A percentile compares a stretch with the other conserved stretches of the same genome.
Conservation (phyloP, 1,140 invertebrate genomes). For the Conopomorpha cramerella region DNA sequence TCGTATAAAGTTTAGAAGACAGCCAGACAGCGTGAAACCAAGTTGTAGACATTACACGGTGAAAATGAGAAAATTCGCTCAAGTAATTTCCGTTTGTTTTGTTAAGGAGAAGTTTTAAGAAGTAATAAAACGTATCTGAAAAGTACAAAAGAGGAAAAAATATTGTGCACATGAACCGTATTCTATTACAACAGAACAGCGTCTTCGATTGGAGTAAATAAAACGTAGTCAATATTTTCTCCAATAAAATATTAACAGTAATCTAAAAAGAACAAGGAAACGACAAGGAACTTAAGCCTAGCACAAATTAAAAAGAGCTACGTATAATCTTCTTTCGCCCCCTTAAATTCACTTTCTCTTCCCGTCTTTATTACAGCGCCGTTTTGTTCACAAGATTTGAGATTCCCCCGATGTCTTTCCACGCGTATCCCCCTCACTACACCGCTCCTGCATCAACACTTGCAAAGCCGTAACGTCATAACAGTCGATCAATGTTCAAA, state of each 20-base stretch:
- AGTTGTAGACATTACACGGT: conserved; percentile 22
- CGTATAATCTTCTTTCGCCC: conserved; percentile 63
- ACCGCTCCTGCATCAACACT: conserved; percentile 27
- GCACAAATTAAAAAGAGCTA: conserved; percentile 54
- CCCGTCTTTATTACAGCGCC: conserved; percentile 63
- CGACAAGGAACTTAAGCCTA: no score
- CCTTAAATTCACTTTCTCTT: conserved; percentile 67
- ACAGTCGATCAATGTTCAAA: conserved; percentile 20
- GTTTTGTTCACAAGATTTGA: conserved; percentile 61
- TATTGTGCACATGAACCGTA: no score
- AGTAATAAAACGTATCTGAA: no score
- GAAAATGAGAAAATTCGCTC: conserved; percentile 26
- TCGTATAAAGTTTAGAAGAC: conserved; percentile 15
- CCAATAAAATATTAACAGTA: no score
- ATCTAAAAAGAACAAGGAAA: no score
- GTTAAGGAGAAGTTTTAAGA: no score
- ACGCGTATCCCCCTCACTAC: conserved; percentile 44
- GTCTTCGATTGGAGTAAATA: no score
- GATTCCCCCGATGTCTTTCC: conserved; percentile 37
- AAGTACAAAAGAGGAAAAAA: no score
- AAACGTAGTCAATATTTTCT: no score
- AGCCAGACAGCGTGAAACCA: conserved; percentile 22
- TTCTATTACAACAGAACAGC: no score
- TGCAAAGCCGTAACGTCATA: conserved; percentile 31
- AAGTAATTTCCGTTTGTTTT: conserved; percentile 11